Conservation (phyloP, 2,888 invertebrate species). For the Sceliomorpha sp. region DNA sequence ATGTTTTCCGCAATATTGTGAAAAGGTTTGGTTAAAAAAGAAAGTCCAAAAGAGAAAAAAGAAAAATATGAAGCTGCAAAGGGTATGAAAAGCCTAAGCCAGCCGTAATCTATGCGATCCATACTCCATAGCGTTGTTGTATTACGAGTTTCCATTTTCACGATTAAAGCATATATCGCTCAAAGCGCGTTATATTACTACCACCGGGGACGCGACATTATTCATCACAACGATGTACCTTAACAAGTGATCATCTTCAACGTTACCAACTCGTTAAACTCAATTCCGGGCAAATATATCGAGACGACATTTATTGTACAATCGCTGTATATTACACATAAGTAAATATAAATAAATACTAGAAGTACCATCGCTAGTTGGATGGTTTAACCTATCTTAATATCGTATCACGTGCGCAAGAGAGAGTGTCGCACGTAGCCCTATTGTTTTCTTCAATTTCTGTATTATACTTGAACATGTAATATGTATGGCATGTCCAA, state of each 20-base stretch:
- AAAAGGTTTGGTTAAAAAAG: no score
- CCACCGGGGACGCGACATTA: constrained; percentile 35
- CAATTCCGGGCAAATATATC: no score
- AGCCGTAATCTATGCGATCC: constrained; percentile 48
- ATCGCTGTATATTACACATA: no score
- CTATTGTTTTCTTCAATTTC: no score
- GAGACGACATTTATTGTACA: no score
- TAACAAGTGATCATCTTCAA: constrained; percentile 49
- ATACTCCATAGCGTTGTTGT: constrained; percentile 42
- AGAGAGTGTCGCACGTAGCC: no score
- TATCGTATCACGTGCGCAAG: no score
- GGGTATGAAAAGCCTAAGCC: constrained; percentile 19
- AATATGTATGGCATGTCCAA: no score
- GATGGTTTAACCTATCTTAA: no score
- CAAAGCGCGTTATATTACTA: constrained; percentile 42
- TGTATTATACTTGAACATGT: no score
- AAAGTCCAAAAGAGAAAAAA: constrained; percentile 17
- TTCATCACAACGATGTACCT: constrained; percentile 42
- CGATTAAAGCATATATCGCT: constrained; percentile 60
- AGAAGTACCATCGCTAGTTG: no score
- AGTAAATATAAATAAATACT: no score
- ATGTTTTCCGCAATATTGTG: constrained; percentile 22
- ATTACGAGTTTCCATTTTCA: constrained; percentile 59
- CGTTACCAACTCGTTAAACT: constrained; percentile 14
- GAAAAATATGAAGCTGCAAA: constrained; percentile 18